Conservation (phyloP, 2,113 vertebrate species). For the Carettochelys insculpta region DNA sequence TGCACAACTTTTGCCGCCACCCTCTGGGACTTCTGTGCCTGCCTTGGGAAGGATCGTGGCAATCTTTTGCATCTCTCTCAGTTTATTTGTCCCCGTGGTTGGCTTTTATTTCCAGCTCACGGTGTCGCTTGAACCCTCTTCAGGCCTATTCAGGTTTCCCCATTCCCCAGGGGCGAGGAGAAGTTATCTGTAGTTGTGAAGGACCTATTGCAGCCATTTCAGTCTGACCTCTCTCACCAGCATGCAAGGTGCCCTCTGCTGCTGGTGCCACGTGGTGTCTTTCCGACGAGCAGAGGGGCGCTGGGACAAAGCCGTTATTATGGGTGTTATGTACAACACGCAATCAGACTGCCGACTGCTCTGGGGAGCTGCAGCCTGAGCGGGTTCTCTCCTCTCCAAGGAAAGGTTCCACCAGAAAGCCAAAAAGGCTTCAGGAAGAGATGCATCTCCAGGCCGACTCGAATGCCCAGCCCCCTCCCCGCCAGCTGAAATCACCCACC, state of each 20-base stretch:
- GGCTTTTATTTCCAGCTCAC: background rate
- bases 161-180: background rate
- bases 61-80: background rate
- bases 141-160: background rate
- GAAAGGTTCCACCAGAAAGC: background rate
- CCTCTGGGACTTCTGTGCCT: background rate
- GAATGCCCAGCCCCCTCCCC: background rate
- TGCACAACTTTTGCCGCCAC: background rate
- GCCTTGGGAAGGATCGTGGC: background rate
- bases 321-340: background rate
- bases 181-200: background rate
- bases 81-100: background rate
- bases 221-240: background rate
- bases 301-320: background rate
- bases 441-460: background rate
- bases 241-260: background rate
- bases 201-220: background rate
- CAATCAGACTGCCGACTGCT: background rate
- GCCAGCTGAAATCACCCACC: background rate
- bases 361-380: background rate
- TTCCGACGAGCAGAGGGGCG: background rate
- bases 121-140: background rate
- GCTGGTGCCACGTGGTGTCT: background rate
- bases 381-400: background rate
- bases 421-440: background rate